phyloP scores from a whole-genome alignment of 2,113 vertebrate species.

The Miniopterus natalensis region DNA sequence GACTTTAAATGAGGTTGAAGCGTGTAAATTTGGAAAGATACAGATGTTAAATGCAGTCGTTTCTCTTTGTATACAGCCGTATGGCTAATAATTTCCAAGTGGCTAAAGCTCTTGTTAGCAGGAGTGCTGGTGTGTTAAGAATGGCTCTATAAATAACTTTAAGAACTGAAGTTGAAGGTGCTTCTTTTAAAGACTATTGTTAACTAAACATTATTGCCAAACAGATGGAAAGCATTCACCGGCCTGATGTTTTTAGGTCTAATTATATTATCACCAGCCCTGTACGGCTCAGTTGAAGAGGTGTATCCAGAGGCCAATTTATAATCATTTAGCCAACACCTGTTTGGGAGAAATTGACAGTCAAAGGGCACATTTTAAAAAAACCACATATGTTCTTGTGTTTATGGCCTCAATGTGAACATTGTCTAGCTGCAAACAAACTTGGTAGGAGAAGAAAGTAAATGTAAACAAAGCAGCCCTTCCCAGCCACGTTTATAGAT shows the following conservation, averaged over 20 bases:
- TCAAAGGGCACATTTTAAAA: slow-evolving; percentile 93
- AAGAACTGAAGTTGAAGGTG: slow-evolving; percentile 93
- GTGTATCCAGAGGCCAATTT: slow-evolving; percentile 99
- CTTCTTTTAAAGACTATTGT: slow-evolving; percentile 93
- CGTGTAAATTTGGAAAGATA: slow-evolving; percentile 89
- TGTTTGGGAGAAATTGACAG: slow-evolving; percentile 97
- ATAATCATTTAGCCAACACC: slow-evolving; percentile 99
- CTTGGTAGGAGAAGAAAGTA: slow-evolving; percentile 83
- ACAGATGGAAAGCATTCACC: slow-evolving; percentile 97
- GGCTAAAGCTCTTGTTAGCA: slow-evolving; percentile 90
- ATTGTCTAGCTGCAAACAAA: slow-evolving; percentile 85
- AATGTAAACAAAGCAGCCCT: slow-evolving; percentile 71
- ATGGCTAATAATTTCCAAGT: slow-evolving; percentile 91
- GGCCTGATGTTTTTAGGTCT: slow-evolving; percentile 97
- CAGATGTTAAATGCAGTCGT: slow-evolving; percentile 90
- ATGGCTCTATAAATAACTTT: slow-evolving; percentile 90
- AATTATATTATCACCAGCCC: slow-evolving; percentile 98
- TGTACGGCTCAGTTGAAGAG: slow-evolving; percentile 95
- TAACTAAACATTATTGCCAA: slow-evolving; percentile 94
- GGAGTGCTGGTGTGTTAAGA: slow-evolving; percentile 90
- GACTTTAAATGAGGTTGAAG: slow-evolving; percentile 90
- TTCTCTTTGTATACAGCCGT: slow-evolving; percentile 86
- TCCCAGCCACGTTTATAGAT: slow-evolving; percentile 64
- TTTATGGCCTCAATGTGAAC: slow-evolving; percentile 91
- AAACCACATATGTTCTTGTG: slow-evolving; percentile 92